These are phyloP conservation scores for Sphaerophoria taeniata DNA, from an alignment of 2,888 invertebrate genomes.

Conservation along the genomic window DNA sequence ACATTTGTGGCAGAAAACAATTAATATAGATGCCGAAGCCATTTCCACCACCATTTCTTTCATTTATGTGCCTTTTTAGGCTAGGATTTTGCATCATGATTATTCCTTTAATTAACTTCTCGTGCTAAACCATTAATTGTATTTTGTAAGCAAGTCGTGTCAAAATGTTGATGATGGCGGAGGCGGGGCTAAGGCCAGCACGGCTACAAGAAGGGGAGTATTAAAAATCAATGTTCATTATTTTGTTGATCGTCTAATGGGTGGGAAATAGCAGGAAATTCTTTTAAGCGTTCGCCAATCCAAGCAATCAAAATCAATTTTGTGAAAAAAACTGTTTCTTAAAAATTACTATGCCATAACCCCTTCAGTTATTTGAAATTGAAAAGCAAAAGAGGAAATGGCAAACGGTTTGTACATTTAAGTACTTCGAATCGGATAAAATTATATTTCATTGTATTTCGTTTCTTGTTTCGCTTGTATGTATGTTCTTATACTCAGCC, in stretches of 20 bases:
- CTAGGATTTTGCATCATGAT: constrained; percentile 51
- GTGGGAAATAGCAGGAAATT: constrained; percentile 44
- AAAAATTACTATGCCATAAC: constrained; percentile 55
- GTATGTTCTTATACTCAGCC: constrained; percentile 27
- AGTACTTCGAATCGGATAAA: constrained; percentile 49
- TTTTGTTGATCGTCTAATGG: constrained; percentile 11
- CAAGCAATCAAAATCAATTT: constrained; percentile 52
- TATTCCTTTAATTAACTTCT: constrained; percentile 54
- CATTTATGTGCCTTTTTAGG: constrained; percentile 45
- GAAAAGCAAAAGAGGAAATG: constrained; percentile 16
- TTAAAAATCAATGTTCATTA: constrained; percentile 52
- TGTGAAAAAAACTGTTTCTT: constrained; percentile 57
- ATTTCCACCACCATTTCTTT: background rate
- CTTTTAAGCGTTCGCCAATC: constrained; percentile 33
- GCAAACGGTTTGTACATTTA: constrained; percentile 3
- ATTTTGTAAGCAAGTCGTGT: constrained; percentile 7
- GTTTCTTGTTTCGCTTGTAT: background rate
- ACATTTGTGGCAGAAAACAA: background rate
- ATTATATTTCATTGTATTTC: constrained; percentile 22
- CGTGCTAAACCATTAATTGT: constrained; percentile 36
- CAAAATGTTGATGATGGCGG: no score
- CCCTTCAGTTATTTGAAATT: no score
- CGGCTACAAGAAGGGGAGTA: constrained; percentile 1
- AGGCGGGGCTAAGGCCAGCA: no score
- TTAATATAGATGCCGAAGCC: constrained; percentile 10